Evolutionary conservation across 2,113 vertebrate genomes (phyloP), one percentile per base, ranked within the genome.

Genomic region (Brachyistius frenatus): DNA sequence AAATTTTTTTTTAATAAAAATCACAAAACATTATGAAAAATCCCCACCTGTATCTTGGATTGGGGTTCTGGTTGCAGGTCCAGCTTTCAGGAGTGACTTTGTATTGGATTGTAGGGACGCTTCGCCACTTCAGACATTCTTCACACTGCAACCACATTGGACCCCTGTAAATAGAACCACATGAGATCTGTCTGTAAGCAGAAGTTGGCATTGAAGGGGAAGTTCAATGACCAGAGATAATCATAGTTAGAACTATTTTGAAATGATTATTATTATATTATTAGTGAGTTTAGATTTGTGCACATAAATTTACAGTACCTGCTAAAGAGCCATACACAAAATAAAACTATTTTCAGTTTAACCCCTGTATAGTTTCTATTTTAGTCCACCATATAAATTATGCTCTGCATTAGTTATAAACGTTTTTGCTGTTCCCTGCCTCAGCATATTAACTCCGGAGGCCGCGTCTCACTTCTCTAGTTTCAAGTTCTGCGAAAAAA

Each of bases 101-200:
- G 58, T 94, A 95, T 75, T 91, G 76, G 10, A 69, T 58, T 35
- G 75, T 61, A 8, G 94, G 90, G 55, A 96, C 79, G 5, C 92
- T 95, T 72, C 95, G 92, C 95, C 95, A 96, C 71, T 96, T 96
- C 69, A 96, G 93, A 89, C 95, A 96, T 1, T 95, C 94, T 61
- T 96, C 95, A 93, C 95, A 95, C 72, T 96, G 95, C 68, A 96
- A 81, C 95, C 94, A 95, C 0, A 64, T 55, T 61, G 94, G 86
- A 73, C 88, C 85, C 67, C 93, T 94, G 73, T 49, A 31, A 72
- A 81, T 9, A 49, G 4, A 37, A 7, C 37, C 37, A 70, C 30
- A 23, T 35, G 31, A 58, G 15, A 64, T 47, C 30, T 47, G 44
- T 53, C 54, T 46, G 47, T 13, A 44, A 69, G 9, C 15, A 74